phyloP scores from a whole-genome alignment of 2,113 vertebrate genomes.

The Nesospiza acunhae region DNA sequence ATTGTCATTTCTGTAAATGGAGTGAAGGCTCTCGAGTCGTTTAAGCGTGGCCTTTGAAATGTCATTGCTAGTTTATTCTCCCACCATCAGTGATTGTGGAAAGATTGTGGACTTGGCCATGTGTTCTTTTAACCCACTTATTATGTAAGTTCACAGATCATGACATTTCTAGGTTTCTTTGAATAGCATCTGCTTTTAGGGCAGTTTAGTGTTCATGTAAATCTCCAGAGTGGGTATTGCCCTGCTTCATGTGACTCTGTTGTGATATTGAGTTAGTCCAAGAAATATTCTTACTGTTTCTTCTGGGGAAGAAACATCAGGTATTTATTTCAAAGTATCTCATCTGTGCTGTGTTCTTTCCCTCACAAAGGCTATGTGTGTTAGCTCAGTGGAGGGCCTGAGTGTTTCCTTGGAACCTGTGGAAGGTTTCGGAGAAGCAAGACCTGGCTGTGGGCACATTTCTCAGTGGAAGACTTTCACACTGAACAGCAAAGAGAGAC shows the following conservation, averaged over 20 bases:
- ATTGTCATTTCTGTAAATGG: background rate
- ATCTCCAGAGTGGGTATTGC: background rate
- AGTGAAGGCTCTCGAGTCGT: rapidly evolving
- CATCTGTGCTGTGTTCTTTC: background rate
- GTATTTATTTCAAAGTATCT: background rate
- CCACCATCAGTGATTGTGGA: background rate
- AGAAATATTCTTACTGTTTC: background rate
- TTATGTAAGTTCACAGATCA: background rate
- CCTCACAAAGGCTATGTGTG: rapidly evolving
- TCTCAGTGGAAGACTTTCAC: background rate
- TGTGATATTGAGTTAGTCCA: background rate
- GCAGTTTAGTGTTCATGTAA: background rate
- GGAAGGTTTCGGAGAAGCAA: background rate
- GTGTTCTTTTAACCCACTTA: background rate
- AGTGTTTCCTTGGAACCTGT: background rate
- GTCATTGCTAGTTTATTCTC: background rate
- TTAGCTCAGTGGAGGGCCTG: background rate
- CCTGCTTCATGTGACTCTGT: background rate
- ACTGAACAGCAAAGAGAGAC: background rate
- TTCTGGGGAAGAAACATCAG: background rate
- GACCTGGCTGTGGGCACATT: background rate
- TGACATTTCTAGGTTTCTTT: background rate
- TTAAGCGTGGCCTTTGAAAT: background rate
- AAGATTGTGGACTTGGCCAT: background rate
- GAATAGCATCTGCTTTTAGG: background rate